Evolutionary conservation across 2,797 vertebrate genomes (phyloP).

Genomic region (Propithecus deckenii): DNA sequence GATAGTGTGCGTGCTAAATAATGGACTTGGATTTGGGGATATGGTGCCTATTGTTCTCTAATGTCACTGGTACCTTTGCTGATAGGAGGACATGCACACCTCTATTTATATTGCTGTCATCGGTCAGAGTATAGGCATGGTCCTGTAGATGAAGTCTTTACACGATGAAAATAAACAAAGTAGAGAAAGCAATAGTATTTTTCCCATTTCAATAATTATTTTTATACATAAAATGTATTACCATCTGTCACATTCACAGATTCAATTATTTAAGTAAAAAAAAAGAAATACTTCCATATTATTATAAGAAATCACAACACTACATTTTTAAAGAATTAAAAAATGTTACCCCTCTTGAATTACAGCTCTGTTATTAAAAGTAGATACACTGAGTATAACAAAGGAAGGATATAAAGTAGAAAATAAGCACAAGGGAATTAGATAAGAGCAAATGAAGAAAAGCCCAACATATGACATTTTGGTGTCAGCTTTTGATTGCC

Average conservation of each 20-base stretch:
- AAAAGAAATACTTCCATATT: slow-evolving; percentile 39
- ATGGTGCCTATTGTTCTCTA: not conserved
- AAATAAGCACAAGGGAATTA: not conserved
- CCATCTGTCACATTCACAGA: slow-evolving; percentile 28
- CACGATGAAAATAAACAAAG: slow-evolving; percentile 26
- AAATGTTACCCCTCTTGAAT: not conserved
- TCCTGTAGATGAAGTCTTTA: slow-evolving; percentile 11
- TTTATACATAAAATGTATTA: slow-evolving; percentile 47
- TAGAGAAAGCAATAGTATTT: slow-evolving; percentile 45
- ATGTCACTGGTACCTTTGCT: slow-evolving; percentile 39
- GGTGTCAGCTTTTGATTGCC: not conserved
- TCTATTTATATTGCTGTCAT: slow-evolving; percentile 57
- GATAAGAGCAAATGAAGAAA: not conserved
- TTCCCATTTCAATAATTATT: slow-evolving; percentile 29
- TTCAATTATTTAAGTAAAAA: slow-evolving; percentile 57
- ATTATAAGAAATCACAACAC: slow-evolving; percentile 43
- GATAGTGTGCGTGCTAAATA: not conserved
- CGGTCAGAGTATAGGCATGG: slow-evolving; percentile 50
- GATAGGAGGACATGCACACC: slow-evolving; percentile 28
- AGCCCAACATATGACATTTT: not conserved
- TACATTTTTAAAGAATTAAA: slow-evolving; percentile 20
- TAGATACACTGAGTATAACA: not conserved
- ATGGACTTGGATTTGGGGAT: not conserved
- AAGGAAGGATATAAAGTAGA: not conserved
- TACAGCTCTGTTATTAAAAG: not conserved